Evolutionary conservation across 2,888 invertebrate genomes (phyloP), one percentile per base, ranked within the genome.

Genomic region (Leptinotarsa haldemani): DNA sequence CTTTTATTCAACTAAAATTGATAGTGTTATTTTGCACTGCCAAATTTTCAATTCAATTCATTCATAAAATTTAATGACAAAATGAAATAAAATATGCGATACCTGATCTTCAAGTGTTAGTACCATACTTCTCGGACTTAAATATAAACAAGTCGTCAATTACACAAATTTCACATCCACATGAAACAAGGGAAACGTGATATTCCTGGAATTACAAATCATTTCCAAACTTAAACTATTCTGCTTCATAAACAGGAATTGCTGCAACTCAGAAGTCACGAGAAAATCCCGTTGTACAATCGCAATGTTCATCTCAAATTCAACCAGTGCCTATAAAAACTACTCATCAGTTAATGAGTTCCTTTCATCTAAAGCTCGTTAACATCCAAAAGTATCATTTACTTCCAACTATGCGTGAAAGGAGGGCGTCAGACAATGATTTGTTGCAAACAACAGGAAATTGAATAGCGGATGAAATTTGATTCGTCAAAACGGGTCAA

Each of bases 361-460:
- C 12, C 40, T 61, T 61, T 61, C 61, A 61, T 61, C 7, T 9
- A 16, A 30, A 16, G 40, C 61, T 56, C 46, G 56, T 46, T 58
- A 68, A 56, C 20, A 46, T 68, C 66, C 30, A 68, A n/a, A 68
- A 68, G 68, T 68, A 56, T 58, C 68, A 48, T 40, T 68, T 68
- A 56, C 58, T 68, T 68, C 25, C 46, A 56, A 56, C 68, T 56
- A 68, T 56, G 68, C 68, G 68, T 68, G 68, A 68, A 68, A 68
- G 25, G 18, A 52, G 68, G 47, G 58, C 56, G 68, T 68, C 68
- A 68, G 18, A 56, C 56, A 47, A 53, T 68, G 56, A 56, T 68
- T 68, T 56, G 68, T 68, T 40, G 68, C 56, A 30, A 47, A 68
- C 68, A 56, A 68, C 68, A 68, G 68, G 68, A 68, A 68, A 68